These are phyloP conservation scores for Monomorium pharaonis DNA, from an alignment of 1,140 invertebrate genomes.

Conservation along the genomic window DNA sequence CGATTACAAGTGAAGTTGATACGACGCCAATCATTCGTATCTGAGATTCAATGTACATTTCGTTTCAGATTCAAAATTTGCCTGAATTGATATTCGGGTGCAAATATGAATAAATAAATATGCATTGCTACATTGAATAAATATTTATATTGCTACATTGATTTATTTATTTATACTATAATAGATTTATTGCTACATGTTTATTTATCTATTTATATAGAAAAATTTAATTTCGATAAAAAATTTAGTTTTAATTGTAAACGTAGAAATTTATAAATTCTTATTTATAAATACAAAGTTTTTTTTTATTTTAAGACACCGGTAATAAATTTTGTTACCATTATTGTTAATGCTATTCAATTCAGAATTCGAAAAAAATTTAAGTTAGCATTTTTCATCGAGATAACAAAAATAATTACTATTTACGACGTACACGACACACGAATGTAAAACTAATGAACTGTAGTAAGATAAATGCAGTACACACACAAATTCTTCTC, in stretches of 20 bases:
- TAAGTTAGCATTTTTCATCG: background rate
- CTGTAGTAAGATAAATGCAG: background rate
- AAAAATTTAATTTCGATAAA: too few species aligned
- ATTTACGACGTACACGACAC: background rate
- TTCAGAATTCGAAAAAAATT: background rate
- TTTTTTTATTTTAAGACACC: background rate
- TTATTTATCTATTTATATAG: background rate
- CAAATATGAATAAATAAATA: background rate
- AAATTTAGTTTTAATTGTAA: too few species aligned
- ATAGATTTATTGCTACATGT: background rate
- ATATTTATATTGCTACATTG: too few species aligned
- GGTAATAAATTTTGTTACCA: background rate
- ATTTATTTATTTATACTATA: too few species aligned
- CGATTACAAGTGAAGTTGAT: background rate
- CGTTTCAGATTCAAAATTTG: background rate
- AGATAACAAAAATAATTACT: conserved; percentile 40
- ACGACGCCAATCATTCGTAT: background rate
- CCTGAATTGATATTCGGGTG: background rate
- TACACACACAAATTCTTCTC: background rate
- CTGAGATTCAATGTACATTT: background rate
- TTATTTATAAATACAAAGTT: too few species aligned
- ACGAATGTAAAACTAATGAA: conserved; percentile 13
- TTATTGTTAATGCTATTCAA: background rate
- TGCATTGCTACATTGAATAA: too few species aligned
- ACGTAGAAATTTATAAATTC: too few species aligned